A percentile compares a stretch with the other conserved stretches of the same genome.
These are phyloP conservation scores for Chloroceryle aenea DNA, from an alignment of 2,113 vertebrate species.

Conservation along the genomic window DNA sequence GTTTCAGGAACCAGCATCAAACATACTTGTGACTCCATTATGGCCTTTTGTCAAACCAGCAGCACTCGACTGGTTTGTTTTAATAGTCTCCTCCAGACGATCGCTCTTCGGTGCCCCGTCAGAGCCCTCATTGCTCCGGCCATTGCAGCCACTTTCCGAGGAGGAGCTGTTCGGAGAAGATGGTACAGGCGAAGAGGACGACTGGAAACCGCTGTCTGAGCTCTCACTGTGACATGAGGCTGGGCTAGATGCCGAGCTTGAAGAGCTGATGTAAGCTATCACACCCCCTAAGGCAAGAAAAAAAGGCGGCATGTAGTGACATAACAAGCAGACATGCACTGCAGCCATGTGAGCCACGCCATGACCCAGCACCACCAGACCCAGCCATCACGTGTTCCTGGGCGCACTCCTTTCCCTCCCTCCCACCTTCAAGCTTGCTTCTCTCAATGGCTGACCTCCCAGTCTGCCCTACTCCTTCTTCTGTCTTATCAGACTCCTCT, in stretches of 20 bases:
- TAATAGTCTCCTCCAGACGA: constrained; percentile 78
- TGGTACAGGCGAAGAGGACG: constrained; percentile 83
- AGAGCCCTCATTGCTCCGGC: constrained; percentile 62
- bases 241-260: constrained; percentile 88
- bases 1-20: neutral
- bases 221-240: constrained; percentile 90
- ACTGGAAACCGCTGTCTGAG: constrained; percentile 87
- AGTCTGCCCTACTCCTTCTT: neutral
- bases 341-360: constrained; percentile 49
- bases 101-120: constrained; percentile 70
- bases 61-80: constrained; percentile 75
- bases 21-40: constrained; percentile 91
- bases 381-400: constrained; percentile 31
- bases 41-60: constrained; percentile 82
- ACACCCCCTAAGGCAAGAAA: constrained; percentile 85
- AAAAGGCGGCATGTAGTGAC: constrained; percentile 47
- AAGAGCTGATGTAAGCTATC: constrained; percentile 95
- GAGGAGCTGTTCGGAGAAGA: constrained; percentile 83
- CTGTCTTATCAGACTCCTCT: neutral
- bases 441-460: neutral
- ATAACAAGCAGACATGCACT: constrained; percentile 59
- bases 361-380: constrained; percentile 56
- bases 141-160: constrained; percentile 69
- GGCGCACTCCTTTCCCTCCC: neutral
- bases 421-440: neutral